Conservation (phyloP, 2,888 invertebrate species). For the Nipponacmea schrenckii region DNA sequence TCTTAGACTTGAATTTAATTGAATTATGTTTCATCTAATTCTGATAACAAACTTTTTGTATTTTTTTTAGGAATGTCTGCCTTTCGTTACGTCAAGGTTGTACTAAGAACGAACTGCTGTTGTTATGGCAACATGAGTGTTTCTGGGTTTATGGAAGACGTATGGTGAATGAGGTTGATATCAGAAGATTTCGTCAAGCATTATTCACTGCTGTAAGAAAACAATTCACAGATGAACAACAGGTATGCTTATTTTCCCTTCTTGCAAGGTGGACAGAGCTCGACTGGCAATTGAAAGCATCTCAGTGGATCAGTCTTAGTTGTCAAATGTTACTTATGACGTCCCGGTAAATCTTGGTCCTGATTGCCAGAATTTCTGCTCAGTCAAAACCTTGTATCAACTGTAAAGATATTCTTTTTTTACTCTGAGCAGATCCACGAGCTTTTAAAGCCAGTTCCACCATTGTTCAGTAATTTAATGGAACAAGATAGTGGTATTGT, state of each 20-base stretch:
- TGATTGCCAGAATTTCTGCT: too few species aligned
- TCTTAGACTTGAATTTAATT: too few species aligned
- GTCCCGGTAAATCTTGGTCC: too few species aligned
- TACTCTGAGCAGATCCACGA: slow-evolving; percentile 50
- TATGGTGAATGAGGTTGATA: slow-evolving; percentile 66
- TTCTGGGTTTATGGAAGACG: slow-evolving; percentile 65
- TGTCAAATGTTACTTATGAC: too few species aligned
- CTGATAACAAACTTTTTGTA: too few species aligned
- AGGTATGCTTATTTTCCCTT: slow-evolving; percentile 49
- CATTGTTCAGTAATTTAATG: slow-evolving; percentile 63
- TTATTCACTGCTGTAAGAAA: slow-evolving; percentile 64
- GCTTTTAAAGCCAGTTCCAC: slow-evolving; percentile 52
- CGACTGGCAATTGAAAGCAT: background rate
- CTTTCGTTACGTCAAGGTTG: slow-evolving; percentile 62
- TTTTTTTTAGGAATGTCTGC: slow-evolving; percentile 60
- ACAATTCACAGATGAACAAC: slow-evolving; percentile 64
- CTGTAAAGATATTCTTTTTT: too few species aligned
- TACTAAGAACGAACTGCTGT: slow-evolving; percentile 53
- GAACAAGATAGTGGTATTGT: slow-evolving; percentile 66
- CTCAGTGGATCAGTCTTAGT: background rate
- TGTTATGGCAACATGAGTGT: slow-evolving; percentile 68
- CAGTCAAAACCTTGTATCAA: too few species aligned
- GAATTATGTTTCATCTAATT: too few species aligned
- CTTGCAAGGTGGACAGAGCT: background rate
- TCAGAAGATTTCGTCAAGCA: slow-evolving; percentile 60